Base-by-base conservation (phyloP, 2,797 vertebrate species). In the Gouania willdenowi region DNA sequence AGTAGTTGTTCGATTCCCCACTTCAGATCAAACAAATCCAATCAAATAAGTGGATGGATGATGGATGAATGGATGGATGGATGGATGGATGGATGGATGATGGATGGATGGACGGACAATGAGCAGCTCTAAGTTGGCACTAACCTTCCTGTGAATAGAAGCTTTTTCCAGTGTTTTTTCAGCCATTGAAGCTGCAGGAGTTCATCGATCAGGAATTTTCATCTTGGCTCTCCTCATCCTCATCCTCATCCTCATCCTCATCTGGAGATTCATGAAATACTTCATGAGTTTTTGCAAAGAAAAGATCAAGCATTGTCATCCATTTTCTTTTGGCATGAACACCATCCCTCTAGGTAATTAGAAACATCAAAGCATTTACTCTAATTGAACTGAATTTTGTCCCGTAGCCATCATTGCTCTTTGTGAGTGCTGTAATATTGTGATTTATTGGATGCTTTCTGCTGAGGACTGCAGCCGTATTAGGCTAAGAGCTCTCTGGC, bases 401-500 rank as follows among this genome's bases (percentile, higher is more conserved):
- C 34, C 48, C 26, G 36, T 25, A 69, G 36, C 69, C 48, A 59
- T 70, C 36, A 71, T 68, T 67, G 71, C 29, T 22, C 49, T 50
- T 23, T 41, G 27, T 26, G 50, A 38, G 42, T 4, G 39, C 50
- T 41, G 46, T 66, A 73, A 67, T 62, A 41, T 40, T 41, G 54
- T 83, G 81, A 88, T 87, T 87, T 82, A 84, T 79, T 49, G 49
- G 39, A 32, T 23, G 56, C n/a, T n/a, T n/a, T 54, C 39, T 40
- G 21, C 34, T 31, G 54, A 64, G 57, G 43, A 48, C 68, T 74
- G 45, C 40, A 48, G 48, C 46, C 59, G 50, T 52, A 83, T 80
- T 75, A 77, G 47, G 54, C 64, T 61, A 66, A 84, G 51, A 82
- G 82, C 63, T 71, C 57, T 65, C 62, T 84, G 81, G 80, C 83